Evolutionary conservation across 2,113 vertebrate genomes (phyloP).

Genomic region (Rhizomys pruinosus): DNA sequence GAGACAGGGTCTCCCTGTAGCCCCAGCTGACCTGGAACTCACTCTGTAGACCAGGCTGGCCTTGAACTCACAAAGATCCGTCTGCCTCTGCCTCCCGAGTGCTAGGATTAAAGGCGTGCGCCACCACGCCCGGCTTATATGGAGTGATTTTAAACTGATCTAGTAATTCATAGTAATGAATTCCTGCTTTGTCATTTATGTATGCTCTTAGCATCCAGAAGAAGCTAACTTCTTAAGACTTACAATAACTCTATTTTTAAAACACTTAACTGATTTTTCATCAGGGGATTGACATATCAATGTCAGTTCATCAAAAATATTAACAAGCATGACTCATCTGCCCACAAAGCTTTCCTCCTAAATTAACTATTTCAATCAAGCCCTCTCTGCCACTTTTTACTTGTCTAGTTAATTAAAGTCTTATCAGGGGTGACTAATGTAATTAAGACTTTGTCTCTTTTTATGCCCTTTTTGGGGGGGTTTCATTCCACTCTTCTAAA

Average conservation of each 20-base stretch:
- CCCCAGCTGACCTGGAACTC: too few relatives aligned
- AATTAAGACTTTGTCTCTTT: conserved; percentile 40
- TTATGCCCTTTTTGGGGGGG: too few relatives aligned
- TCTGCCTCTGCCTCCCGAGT: too few relatives aligned
- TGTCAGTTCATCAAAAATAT: conserved; percentile 72
- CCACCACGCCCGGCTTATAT: too few relatives aligned
- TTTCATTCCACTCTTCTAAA: conserved; percentile 43
- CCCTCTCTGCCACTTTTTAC: conserved; percentile 55
- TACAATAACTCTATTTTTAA: conserved; percentile 73
- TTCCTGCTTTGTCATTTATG: conserved; percentile 66
- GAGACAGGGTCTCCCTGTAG: too few relatives aligned
- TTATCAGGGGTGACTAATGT: conserved; percentile 24
- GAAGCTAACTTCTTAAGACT: conserved; percentile 66
- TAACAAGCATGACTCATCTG: conserved; percentile 58
- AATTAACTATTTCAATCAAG: conserved; percentile 56
- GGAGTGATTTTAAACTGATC: conserved; percentile 62
- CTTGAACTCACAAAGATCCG: too few relatives aligned
- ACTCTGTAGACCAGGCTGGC: too few relatives aligned
- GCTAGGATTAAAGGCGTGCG: too few relatives aligned
- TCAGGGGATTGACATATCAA: conserved; percentile 55
- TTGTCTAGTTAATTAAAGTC: conserved; percentile 59
- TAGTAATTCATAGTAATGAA: conserved; percentile 44
- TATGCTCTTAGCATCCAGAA: conserved; percentile 41
- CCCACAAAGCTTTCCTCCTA: conserved; percentile 54
- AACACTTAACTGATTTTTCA: conserved; percentile 60